Percentiles rank a stretch among this genome's conserved stretches.
These are phyloP conservation scores for Tamias sibiricus DNA, from an alignment of 2,113 vertebrate genomes.

Conservation along the genomic window DNA sequence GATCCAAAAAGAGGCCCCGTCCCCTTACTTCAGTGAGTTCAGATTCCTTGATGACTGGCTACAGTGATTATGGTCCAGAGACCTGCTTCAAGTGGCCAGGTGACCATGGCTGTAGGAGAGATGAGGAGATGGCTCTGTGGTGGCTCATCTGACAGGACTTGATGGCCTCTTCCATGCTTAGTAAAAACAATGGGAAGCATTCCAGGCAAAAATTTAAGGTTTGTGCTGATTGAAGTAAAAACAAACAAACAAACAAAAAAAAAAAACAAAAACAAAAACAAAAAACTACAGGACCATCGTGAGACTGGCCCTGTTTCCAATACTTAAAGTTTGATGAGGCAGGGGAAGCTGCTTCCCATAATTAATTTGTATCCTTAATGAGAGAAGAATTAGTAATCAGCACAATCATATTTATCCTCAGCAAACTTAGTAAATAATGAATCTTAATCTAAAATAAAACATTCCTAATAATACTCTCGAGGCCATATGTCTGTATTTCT, in stretches of 20 bases:
- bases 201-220: slow-evolving; percentile 77
- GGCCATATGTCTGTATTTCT: slow-evolving; percentile 82
- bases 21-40: slow-evolving; percentile 67
- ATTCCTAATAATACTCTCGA: slow-evolving; percentile 85
- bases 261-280: slow-evolving; percentile 70
- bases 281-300: slow-evolving; percentile 63
- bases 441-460: slow-evolving; percentile 85
- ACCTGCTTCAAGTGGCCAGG: slow-evolving; percentile 74
- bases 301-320: slow-evolving; percentile 73
- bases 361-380: slow-evolving; percentile 80
- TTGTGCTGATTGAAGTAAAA: slow-evolving; percentile 80
- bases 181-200: slow-evolving; percentile 81
- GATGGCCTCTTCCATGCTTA: slow-evolving; percentile 74
- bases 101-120: slow-evolving; percentile 62
- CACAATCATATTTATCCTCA: slow-evolving; percentile 79
- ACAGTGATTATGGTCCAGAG: slow-evolving; percentile 46
- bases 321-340: slow-evolving; percentile 80
- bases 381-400: slow-evolving; percentile 75
- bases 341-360: slow-evolving; percentile 74
- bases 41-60: slow-evolving; percentile 69
- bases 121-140: slow-evolving; percentile 73
- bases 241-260: slow-evolving; percentile 71
- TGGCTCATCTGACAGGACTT: slow-evolving; percentile 76
- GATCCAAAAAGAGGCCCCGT: background rate
- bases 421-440: slow-evolving; percentile 84